Evolutionary conservation across 2,888 invertebrate species (phyloP).

Genomic region (Ophioninae sp.): DNA sequence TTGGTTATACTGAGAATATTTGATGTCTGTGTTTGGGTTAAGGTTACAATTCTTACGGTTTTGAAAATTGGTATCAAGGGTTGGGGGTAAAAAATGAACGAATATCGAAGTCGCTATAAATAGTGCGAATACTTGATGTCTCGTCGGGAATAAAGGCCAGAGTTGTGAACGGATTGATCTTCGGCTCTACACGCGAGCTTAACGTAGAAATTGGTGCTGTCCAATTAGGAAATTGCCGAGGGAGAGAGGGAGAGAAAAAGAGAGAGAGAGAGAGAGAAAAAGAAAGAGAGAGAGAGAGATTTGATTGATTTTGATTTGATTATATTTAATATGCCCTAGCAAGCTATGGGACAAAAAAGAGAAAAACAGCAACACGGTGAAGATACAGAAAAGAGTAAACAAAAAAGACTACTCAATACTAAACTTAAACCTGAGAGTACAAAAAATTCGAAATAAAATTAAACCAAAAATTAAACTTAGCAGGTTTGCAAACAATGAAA

Average conservation of each 20-base stretch:
- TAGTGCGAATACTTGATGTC: neutral
- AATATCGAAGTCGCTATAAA: constrained; percentile 5
- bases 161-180: constrained; percentile 54
- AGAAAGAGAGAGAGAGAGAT: constrained; percentile 47
- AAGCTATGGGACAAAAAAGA: too few relatives aligned
- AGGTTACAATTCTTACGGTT: neutral
- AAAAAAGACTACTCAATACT: too few relatives aligned
- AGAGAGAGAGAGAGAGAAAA: constrained; percentile 39
- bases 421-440: too few relatives aligned
- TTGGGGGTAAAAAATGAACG: neutral
- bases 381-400: too few relatives aligned
- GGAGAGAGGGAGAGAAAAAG: constrained; percentile 42
- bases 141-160: constrained; percentile 36
- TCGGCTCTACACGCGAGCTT: constrained; percentile 53
- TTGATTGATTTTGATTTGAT: too few relatives aligned
- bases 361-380: too few relatives aligned
- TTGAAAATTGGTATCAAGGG: neutral
- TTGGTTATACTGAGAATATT: neutral
- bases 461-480: too few relatives aligned
- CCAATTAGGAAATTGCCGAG: constrained; percentile 69
- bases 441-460: too few relatives aligned
- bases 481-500: too few relatives aligned
- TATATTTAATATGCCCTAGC: too few relatives aligned
- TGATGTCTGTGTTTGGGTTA: neutral
- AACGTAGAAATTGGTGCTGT: constrained; percentile 73